These are phyloP conservation scores for Drosophila arawakana DNA, from an alignment of 1,140 invertebrate genomes.

Conservation along the genomic window DNA sequence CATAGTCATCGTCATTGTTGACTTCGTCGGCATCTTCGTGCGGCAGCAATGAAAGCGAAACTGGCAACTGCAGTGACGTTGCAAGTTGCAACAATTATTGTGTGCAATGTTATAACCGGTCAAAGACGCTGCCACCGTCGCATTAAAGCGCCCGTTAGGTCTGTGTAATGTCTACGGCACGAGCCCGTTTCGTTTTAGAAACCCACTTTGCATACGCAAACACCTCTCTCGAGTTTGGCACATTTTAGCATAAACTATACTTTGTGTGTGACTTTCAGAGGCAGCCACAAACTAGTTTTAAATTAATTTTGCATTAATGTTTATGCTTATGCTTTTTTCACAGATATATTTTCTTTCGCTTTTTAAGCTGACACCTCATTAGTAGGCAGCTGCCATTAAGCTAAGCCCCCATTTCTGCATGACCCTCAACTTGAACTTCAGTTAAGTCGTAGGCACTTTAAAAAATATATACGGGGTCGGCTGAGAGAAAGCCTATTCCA, in stretches of 20 bases:
- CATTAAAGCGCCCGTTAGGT: neutral
- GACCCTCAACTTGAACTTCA: slow-evolving; percentile 78
- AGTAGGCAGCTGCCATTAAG: slow-evolving; percentile 38
- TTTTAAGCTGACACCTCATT: slow-evolving; percentile 64
- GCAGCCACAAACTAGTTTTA: slow-evolving; percentile 60
- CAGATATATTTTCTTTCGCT: slow-evolving; percentile 37
- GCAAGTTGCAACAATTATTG: slow-evolving; percentile 50
- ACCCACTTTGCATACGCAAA: slow-evolving; percentile 73
- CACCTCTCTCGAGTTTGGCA: slow-evolving; percentile 54
- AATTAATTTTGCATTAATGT: slow-evolving; percentile 47
- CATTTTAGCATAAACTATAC: slow-evolving; percentile 48
- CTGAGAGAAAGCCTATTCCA: slow-evolving; percentile 29
- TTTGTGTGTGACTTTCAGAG: slow-evolving; percentile 52
- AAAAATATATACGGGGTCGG: slow-evolving; percentile 18
- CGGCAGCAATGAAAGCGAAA: slow-evolving; percentile 77
- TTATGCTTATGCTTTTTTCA: slow-evolving; percentile 33
- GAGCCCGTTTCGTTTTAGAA: slow-evolving; percentile 70
- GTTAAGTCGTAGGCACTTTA: slow-evolving; percentile 5
- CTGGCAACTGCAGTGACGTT: slow-evolving; percentile 70
- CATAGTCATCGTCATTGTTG: slow-evolving; percentile 24
- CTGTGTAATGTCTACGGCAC: slow-evolving; percentile 23
- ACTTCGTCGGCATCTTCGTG: slow-evolving; percentile 41
- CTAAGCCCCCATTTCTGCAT: slow-evolving; percentile 11
- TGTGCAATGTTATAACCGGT: slow-evolving; percentile 75
- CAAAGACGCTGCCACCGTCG: slow-evolving; percentile 50